These are phyloP conservation scores for Pyrgus malvae DNA, from an alignment of 2,888 invertebrate genomes.

Conservation along the genomic window DNA sequence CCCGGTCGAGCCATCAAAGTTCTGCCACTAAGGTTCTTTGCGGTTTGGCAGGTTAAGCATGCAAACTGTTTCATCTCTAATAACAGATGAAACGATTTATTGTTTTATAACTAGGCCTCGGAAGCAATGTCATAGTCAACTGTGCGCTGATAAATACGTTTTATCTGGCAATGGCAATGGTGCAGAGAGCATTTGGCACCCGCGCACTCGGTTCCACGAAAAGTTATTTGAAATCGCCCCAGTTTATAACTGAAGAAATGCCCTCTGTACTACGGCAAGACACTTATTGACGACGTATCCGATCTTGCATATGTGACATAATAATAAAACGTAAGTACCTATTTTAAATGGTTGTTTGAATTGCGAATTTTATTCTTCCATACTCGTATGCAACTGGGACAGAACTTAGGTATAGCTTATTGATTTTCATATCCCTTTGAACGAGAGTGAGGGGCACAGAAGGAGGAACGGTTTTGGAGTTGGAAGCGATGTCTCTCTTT, in stretches of 20 bases:
- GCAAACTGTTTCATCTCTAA: not conserved
- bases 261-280: conserved; percentile 46
- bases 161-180: conserved; percentile 75
- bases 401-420: no score
- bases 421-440: no score
- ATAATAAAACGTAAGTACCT: no score
- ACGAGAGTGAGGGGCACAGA: no score
- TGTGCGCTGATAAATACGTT: conserved; percentile 53
- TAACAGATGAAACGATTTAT: not conserved
- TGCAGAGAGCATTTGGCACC: conserved; percentile 64
- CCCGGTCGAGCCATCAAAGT: no score
- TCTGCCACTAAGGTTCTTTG: not conserved
- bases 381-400: no score
- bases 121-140: conserved; percentile 41
- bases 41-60: not conserved
- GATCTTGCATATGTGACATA: not conserved
- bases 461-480: no score
- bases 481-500: no score
- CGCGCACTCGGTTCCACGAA: conserved; percentile 62
- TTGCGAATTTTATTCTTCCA: no score
- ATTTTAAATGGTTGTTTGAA: no score
- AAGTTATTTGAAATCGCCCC: conserved; percentile 77
- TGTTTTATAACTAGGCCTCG: conserved; percentile 11
- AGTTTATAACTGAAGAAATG: conserved; percentile 61
- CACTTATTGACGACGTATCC: conserved; percentile 14